Percentiles rank a stretch among this genome's conserved stretches.
Conservation (phyloP, 53 echinoderm and acorn worm species). For the Apostichopus leukothele region DNA sequence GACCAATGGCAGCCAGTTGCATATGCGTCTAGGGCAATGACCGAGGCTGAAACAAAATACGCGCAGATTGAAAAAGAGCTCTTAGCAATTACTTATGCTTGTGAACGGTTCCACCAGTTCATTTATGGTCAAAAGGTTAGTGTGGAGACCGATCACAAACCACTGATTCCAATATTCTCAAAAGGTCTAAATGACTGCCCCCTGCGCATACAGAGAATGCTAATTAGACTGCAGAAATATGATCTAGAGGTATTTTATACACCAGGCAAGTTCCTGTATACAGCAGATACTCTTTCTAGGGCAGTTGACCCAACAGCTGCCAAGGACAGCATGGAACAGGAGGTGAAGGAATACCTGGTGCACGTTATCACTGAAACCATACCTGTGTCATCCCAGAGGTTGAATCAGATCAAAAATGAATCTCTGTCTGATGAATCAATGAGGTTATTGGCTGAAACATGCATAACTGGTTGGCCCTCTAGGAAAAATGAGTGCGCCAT, state of each 20-base stretch:
- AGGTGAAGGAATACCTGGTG: background rate
- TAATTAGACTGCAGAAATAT: slow-evolving; percentile 61
- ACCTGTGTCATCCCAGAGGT: background rate
- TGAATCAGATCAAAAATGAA: background rate
- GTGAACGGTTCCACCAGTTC: slow-evolving; percentile 63
- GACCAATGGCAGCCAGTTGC: slow-evolving; percentile 50
- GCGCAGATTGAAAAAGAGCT: slow-evolving; percentile 64
- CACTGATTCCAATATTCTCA: slow-evolving; percentile 33
- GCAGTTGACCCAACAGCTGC: background rate
- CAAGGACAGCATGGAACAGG: background rate
- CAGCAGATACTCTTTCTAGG: slow-evolving; percentile 51
- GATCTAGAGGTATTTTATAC: slow-evolving; percentile 48
- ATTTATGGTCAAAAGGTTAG: slow-evolving; percentile 48
- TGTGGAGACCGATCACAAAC: slow-evolving; percentile 66
- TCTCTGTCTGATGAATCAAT: background rate
- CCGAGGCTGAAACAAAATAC: slow-evolving; percentile 47
- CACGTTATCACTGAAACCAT: background rate
- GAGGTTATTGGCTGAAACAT: slow-evolving; percentile 14
- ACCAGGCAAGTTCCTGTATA: slow-evolving; percentile 42
- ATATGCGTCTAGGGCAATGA: slow-evolving; percentile 62
- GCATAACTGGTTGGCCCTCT: slow-evolving; percentile 45
- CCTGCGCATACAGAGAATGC: slow-evolving; percentile 50
- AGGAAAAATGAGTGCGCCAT: slow-evolving; percentile 43
- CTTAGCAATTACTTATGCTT: slow-evolving; percentile 51
- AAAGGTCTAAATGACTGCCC: slow-evolving; percentile 54